Base-by-base conservation (phyloP, 2,888 invertebrate species). In the Apodemia mormo region DNA sequence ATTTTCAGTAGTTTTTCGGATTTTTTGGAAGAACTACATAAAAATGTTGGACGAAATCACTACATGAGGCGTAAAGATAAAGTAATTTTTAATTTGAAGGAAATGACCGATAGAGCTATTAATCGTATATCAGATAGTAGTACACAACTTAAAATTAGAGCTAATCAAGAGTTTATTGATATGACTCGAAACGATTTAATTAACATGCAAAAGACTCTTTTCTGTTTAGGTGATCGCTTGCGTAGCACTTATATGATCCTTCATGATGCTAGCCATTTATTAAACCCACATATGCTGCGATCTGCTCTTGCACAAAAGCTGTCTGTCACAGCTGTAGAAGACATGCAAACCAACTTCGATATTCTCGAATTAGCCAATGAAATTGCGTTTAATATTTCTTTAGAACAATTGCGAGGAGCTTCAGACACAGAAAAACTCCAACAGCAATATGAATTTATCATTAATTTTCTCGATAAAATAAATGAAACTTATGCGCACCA, bases 301-400 rank as follows among this genome's bases (percentile, higher is more conserved):
- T 79, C 84, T 37, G 87, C 84, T 69, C 80, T 86, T 22, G 87
- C 84, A 33, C 89, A 88, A 76, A 89, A 86, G 71, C 75, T 92
- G 43, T 88, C 87, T 4, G 82, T 88, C 67, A 82, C 87, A n/a
- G 84, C 86, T 49, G 86, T 92, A 6, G 92, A 92, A 81, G 90
- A 91, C 76, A 77, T 90, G 43, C 76, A 88, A 14, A 87, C 86
- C 37, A 85, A 69, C 72, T 78, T 92, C 72, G 92, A 92, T 78
- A 71, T 79, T 4, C 71, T 79, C 8, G 84, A 92, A 76, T 79
- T 87, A 56, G 79, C 85, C 12, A 84, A 84, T 74, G 92, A 92
- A 77, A 73, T 89, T 0, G 66, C 78, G 22, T 84, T 86, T 72
- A 87, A 88, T 76, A 78, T 91, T 68, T 81, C 82, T 8, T 77